Percentiles rank a stretch among this genome's conserved stretches.
These are phyloP conservation scores for Anoplophora glabripennis DNA, from an alignment of 1,140 invertebrate species.

Conservation along the genomic window DNA sequence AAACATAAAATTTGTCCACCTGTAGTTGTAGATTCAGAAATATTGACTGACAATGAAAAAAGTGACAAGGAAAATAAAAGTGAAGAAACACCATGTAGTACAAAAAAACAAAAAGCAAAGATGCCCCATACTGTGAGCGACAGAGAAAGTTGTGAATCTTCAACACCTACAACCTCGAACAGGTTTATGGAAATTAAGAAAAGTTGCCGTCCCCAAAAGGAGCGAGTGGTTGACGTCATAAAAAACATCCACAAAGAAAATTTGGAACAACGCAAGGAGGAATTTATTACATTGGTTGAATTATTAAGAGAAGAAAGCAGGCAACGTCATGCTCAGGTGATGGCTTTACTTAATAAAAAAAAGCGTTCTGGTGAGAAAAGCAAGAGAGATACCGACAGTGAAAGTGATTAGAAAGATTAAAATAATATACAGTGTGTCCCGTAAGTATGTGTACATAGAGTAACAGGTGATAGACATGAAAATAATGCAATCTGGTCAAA, in stretches of 20 bases:
- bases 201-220: neutral
- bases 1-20: slow-evolving; percentile 8
- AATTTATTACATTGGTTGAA: too few species aligned
- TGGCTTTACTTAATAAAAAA: neutral
- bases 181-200: neutral
- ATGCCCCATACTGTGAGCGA: too few species aligned
- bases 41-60: too few species aligned
- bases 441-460: too few species aligned
- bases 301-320: slow-evolving; percentile 1
- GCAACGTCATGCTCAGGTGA: neutral
- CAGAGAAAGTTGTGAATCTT: neutral
- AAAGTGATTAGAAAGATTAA: too few species aligned
- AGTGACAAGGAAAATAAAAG: neutral
- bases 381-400: neutral
- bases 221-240: neutral
- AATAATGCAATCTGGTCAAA: too few species aligned
- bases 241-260: neutral
- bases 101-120: neutral
- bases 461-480: too few species aligned
- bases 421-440: too few species aligned
- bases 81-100: neutral
- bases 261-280: too few species aligned
- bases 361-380: neutral
- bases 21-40: slow-evolving; percentile 4
- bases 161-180: neutral